Conservation (phyloP, 2,888 invertebrate species). For the Lasioglossum marginatum region DNA sequence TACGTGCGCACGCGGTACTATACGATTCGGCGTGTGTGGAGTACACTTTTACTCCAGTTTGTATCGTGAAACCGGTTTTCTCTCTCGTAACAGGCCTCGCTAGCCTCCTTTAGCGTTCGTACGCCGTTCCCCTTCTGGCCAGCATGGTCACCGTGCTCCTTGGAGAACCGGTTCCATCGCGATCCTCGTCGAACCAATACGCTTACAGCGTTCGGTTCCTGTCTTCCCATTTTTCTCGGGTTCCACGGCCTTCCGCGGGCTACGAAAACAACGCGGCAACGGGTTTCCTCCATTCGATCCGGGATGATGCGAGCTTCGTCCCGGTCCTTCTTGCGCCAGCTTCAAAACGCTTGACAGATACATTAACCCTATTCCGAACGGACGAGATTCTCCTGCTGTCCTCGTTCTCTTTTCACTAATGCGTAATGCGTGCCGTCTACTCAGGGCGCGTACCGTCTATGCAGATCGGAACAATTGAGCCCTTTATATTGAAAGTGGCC, state of each 20-base stretch:
- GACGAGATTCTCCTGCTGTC: conserved; percentile 6
- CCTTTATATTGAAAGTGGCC: too few species aligned
- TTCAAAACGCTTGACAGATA: conserved; percentile 50
- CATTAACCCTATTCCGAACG: conserved; percentile 49
- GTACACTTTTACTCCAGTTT: conserved; percentile 82
- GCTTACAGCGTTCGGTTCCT: neutral
- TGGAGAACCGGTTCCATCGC: conserved; percentile 61
- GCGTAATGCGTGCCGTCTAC: too few species aligned
- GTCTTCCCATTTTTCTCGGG: conserved; percentile 62
- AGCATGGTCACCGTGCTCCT: conserved; percentile 58
- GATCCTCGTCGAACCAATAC: conserved; percentile 36
- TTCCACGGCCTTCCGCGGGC: conserved; percentile 68
- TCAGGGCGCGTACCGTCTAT: neutral
- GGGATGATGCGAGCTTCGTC: conserved; percentile 3
- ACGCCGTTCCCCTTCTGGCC: conserved; percentile 44
- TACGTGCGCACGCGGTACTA: conserved; percentile 60
- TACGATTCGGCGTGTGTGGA: conserved; percentile 68
- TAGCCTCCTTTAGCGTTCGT: conserved; percentile 73
- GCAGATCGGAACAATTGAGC: too few species aligned
- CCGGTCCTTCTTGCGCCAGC: conserved; percentile 33
- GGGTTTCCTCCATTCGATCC: conserved; percentile 60
- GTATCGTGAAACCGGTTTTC: conserved; percentile 78
- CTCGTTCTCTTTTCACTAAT: conserved; percentile 4
- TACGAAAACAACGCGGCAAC: conserved; percentile 72
- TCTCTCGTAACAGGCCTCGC: conserved; percentile 76